phyloP scores from a whole-genome alignment of 1,140 invertebrate genomes.

The Ephestia elutella region DNA sequence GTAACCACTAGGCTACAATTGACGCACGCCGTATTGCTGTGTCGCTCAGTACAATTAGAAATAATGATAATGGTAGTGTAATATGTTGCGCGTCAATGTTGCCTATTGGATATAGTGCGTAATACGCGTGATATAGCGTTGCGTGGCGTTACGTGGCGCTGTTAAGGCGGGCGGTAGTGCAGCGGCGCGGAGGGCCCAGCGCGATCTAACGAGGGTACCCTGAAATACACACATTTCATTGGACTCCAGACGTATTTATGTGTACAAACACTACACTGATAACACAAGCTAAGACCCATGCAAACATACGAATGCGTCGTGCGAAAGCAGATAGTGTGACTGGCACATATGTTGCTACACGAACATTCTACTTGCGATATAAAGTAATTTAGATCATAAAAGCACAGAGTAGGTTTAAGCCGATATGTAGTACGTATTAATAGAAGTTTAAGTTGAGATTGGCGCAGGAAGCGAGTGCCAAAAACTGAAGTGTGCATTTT shows the following conservation, averaged over 20 bases:
- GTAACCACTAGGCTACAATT: no score
- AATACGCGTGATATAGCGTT: neutral
- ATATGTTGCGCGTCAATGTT: no score
- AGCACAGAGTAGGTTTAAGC: neutral
- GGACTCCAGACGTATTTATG: neutral
- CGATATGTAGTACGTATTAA: slow-evolving; percentile 11
- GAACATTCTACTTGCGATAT: neutral
- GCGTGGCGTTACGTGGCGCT: neutral
- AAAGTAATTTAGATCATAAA: neutral
- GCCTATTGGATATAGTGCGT: no score
- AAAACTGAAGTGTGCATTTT: neutral
- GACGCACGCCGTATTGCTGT: no score
- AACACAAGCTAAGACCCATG: slow-evolving; percentile 22
- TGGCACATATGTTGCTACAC: slow-evolving; percentile 1
- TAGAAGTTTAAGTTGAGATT: neutral
- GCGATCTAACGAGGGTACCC: slow-evolving; percentile 63
- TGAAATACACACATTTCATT: slow-evolving; percentile 29
- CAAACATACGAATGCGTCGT: slow-evolving; percentile 12
- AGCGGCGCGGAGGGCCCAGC: slow-evolving; percentile 16
- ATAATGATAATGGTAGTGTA: no score
- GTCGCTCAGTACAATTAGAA: no score
- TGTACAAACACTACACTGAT: neutral
- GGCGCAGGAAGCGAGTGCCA: neutral
- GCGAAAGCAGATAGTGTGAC: neutral
- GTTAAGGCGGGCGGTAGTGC: slow-evolving; percentile 51